Conservation (phyloP, 2,113 vertebrate genomes). For the Nematolebias whitei region DNA sequence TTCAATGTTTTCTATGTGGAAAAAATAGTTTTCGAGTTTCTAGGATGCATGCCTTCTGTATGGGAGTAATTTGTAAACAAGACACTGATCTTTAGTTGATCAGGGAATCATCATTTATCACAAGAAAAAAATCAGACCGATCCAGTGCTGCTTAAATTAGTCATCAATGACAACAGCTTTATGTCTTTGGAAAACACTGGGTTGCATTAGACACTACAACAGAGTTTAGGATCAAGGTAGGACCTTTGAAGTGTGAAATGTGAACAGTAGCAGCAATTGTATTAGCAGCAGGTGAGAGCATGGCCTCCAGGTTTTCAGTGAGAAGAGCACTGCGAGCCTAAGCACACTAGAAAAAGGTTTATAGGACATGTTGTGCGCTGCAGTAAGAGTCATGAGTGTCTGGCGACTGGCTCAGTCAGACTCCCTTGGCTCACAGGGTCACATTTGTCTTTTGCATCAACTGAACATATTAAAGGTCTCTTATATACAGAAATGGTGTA, state of each 20-base stretch:
- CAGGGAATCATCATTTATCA: neutral
- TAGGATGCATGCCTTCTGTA: neutral
- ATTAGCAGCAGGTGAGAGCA: conserved; percentile 22
- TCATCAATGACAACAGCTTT: conserved; percentile 4
- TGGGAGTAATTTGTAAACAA: neutral
- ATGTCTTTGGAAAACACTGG: neutral
- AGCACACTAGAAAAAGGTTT: neutral
- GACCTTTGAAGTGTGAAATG: conserved; percentile 15
- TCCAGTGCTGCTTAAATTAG: conserved; percentile 4
- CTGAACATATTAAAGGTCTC: neutral
- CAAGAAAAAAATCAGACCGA: neutral
- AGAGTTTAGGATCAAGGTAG: conserved; percentile 10
- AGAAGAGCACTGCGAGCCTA: neutral
- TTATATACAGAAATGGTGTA: neutral
- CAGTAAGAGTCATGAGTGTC: neutral
- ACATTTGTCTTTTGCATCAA: neutral
- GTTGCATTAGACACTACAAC: conserved; percentile 8
- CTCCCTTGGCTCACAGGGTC: neutral
- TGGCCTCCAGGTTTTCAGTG: conserved; percentile 12
- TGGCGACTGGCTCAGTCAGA: neutral
- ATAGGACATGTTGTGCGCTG: neutral
- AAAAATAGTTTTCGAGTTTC: neutral
- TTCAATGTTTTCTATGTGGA: neutral
- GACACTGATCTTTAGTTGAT: conserved; percentile 1
- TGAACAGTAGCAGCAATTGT: conserved; percentile 9